Base-by-base conservation (phyloP, 2,888 invertebrate genomes). In the Himalopsyche japonica region DNA sequence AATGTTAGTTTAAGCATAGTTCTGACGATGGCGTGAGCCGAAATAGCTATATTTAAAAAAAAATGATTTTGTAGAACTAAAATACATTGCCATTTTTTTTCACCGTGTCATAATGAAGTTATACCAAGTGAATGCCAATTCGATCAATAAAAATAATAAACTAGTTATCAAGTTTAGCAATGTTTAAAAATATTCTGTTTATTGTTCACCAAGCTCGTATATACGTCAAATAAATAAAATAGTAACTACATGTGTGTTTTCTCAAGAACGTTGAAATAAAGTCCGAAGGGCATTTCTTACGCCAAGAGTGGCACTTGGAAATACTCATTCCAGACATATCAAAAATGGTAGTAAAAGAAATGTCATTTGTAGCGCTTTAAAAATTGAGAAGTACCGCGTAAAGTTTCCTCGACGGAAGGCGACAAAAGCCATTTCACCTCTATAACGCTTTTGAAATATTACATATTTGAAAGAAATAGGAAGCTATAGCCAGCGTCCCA, bases 331-430 rank as follows among this genome's bases (percentile, higher is more conserved):
- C 57, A 57, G 57, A 57, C 20, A 57, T 57, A 57, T 57, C 57
- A 57, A 24, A 57, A 57, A 57, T 57, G 76, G 76, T 76, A 76
- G 76, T 24, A n/a, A 27, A 76, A 32, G 34, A 76, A 76, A 76
- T 76, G 76, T 76, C 76, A 76, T 76, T 76, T 76, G 76, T 76
- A 57, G 57, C 76, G 32, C 32, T 76, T 34, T 76, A 32, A 76
- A 76, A 30, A 32, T 34, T 27, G 76, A 76, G 32, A 76, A 30
- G 76, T 76, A n/a, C 34, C 30, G 76, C 76, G 76, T 76, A 32
- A 76, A 76, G 30, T 76, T 76, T 32, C 32, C 76, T 34, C 32
- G 76, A 32, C 76, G 76, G 32, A 30, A 27, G 20, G 76, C 34
- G 30, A 57, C 57, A 57, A 20, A 57, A 57, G 57, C 34, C n/a